These are phyloP conservation scores for Philopedon plagiatum DNA, from an alignment of 2,888 invertebrate genomes.

Conservation along the genomic window DNA sequence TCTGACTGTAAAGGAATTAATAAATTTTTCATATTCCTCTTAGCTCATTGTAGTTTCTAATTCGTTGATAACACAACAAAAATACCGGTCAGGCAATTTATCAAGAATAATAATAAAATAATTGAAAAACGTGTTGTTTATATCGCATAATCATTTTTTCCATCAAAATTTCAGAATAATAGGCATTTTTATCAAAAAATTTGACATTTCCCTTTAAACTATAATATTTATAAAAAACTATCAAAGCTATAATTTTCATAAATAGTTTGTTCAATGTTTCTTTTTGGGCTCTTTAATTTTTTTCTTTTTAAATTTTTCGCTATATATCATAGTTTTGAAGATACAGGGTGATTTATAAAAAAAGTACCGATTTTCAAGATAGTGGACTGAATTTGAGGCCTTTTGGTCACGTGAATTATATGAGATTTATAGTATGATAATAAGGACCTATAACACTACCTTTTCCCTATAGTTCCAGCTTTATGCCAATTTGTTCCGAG, in stretches of 20 bases:
- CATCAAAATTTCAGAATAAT: no score
- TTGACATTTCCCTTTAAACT: no score
- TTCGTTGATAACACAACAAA: no score
- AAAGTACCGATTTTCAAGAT: neutral
- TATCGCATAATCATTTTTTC: no score
- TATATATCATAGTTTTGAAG: neutral
- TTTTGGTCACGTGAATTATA: neutral
- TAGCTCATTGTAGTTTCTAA: no score
- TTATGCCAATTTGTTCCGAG: constrained; percentile 1
- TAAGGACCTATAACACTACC: neutral
- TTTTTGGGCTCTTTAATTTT: neutral
- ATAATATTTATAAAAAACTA: no score
- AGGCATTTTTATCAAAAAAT: no score
- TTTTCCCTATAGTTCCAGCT: neutral
- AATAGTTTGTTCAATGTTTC: neutral
- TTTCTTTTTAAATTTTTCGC: neutral
- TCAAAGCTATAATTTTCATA: neutral
- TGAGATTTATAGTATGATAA: neutral
- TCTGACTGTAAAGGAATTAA: no score
- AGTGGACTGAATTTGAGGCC: neutral
- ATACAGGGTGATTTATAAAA: neutral
- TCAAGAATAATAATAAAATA: no score
- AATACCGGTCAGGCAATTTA: no score
- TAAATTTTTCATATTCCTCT: no score
- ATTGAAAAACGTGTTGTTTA: no score